Conservation (phyloP, 2,113 vertebrate species). For the Scatophagus argus region DNA sequence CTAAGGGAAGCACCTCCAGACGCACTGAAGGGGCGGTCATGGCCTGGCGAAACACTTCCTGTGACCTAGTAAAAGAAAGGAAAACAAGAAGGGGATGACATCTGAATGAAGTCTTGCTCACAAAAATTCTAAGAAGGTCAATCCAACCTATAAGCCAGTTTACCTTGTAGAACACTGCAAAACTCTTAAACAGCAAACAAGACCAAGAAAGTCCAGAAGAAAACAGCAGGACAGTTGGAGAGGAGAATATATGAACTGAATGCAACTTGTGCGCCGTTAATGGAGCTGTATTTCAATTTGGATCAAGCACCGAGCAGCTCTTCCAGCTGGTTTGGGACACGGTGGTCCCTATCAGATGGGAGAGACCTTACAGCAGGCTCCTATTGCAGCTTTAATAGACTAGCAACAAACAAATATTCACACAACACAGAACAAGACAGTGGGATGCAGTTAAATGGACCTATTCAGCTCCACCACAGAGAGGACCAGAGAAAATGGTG, state of each 20-base stretch:
- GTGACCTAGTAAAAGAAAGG: slow-evolving; percentile 83
- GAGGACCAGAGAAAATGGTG: slow-evolving; percentile 4
- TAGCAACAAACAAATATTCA: slow-evolving; percentile 41
- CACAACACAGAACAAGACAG: slow-evolving; percentile 39
- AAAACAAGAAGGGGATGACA: not conserved
- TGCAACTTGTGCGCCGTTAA: slow-evolving; percentile 33
- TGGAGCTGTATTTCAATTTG: slow-evolving; percentile 57
- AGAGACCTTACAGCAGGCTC: slow-evolving; percentile 44
- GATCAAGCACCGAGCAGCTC: slow-evolving; percentile 35
- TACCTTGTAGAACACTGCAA: slow-evolving; percentile 5
- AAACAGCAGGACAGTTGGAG: slow-evolving; percentile 16
- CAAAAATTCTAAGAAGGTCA: not conserved
- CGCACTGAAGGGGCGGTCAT: slow-evolving; percentile 84
- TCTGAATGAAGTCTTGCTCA: not conserved
- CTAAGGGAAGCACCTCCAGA: slow-evolving; percentile 86
- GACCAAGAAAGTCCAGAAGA: not conserved
- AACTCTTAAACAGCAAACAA: not conserved
- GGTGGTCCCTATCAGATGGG: slow-evolving; percentile 56
- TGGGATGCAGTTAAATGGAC: slow-evolving; percentile 49
- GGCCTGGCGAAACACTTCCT: slow-evolving; percentile 93
- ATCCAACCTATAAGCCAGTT: not conserved
- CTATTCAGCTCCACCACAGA: slow-evolving; percentile 38
- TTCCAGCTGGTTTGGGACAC: slow-evolving; percentile 64
- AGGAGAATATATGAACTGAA: slow-evolving; percentile 8
- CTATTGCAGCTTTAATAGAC: slow-evolving; percentile 49